Evolutionary conservation across 2,797 vertebrate genomes (phyloP).

Genomic region (Taenioides sp.): DNA sequence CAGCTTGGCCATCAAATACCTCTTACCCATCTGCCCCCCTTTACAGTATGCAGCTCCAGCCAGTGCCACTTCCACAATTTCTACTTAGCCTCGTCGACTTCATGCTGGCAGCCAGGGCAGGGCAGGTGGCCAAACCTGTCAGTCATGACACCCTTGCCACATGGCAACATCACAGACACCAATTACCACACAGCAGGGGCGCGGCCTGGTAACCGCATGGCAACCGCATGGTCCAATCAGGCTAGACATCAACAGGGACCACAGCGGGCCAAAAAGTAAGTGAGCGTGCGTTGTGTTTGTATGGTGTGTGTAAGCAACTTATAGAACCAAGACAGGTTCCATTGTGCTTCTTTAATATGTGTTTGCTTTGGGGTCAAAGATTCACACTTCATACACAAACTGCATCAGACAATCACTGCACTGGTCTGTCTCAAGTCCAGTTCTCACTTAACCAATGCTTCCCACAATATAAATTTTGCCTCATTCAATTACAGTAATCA

Average conservation of each 20-base stretch:
- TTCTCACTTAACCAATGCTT: conserved; percentile 11
- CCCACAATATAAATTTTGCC: conserved; percentile 14
- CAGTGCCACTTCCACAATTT: conserved; percentile 49
- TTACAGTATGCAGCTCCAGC: conserved; percentile 50
- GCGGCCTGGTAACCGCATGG: conserved; percentile 80
- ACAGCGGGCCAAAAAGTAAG: conserved; percentile 68
- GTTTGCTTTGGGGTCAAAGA: conserved; percentile 35
- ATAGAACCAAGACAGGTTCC: conserved; percentile 49
- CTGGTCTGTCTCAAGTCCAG: conserved; percentile 20
- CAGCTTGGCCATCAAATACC: conserved; percentile 43
- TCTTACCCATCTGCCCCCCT: conserved; percentile 44
- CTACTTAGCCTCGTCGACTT: conserved; percentile 50
- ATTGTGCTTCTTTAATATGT: conserved; percentile 60
- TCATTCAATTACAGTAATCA: conserved; percentile 21
- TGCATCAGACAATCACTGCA: conserved; percentile 38
- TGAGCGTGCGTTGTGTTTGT: conserved; percentile 23
- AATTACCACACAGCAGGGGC: conserved; percentile 84
- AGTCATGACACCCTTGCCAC: conserved; percentile 74
- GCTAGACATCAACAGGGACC: conserved; percentile 76
- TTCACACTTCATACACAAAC: conserved; percentile 36
- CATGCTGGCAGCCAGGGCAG: conserved; percentile 70
- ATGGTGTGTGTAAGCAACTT: conserved; percentile 18
- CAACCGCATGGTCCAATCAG: conserved; percentile 84
- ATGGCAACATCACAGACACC: conserved; percentile 77
- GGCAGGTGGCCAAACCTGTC: conserved; percentile 85